Conservation (phyloP, 2,797 vertebrate species). For the Arvicola amphibius region DNA sequence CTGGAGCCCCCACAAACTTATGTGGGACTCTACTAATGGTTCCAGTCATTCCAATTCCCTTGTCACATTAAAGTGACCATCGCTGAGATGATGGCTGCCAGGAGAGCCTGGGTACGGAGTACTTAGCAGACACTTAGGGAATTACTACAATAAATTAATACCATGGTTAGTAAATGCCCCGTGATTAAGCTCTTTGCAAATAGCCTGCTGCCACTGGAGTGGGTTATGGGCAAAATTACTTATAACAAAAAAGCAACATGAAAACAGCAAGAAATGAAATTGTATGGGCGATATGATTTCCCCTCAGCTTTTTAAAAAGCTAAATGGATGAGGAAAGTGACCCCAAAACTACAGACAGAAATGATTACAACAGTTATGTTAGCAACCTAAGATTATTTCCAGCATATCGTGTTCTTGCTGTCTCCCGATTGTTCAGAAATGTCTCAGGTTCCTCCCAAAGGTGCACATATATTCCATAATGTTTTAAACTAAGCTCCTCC, state of each 20-base stretch:
- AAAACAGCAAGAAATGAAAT: conserved; percentile 66
- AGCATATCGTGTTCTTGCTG: conserved; percentile 13
- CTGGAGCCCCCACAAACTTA: neutral
- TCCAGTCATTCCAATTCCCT: neutral
- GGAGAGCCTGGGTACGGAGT: neutral
- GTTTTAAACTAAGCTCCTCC: conserved; percentile 42
- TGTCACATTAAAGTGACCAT: neutral
- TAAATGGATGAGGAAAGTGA: conserved; percentile 55
- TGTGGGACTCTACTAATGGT: too few relatives aligned
- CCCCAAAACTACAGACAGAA: conserved; percentile 47
- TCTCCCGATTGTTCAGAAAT: conserved; percentile 56
- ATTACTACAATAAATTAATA: conserved; percentile 66
- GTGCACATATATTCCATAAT: conserved; percentile 30
- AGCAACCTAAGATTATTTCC: conserved; percentile 56
- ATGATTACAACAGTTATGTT: conserved; percentile 58
- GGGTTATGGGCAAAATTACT: conserved; percentile 50
- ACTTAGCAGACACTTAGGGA: conserved; percentile 19
- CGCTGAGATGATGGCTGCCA: neutral
- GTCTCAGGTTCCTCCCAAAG: conserved; percentile 43
- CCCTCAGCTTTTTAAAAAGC: conserved; percentile 44
- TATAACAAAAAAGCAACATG: conserved; percentile 66
- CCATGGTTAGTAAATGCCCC: conserved; percentile 37
- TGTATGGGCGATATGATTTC: conserved; percentile 34
- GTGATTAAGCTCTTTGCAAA: conserved; percentile 57
- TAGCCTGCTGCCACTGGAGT: conserved; percentile 47